Evolutionary conservation across 2,888 invertebrate species (phyloP), one percentile per base, ranked within the genome.

Genomic region (Phania funesta): DNA sequence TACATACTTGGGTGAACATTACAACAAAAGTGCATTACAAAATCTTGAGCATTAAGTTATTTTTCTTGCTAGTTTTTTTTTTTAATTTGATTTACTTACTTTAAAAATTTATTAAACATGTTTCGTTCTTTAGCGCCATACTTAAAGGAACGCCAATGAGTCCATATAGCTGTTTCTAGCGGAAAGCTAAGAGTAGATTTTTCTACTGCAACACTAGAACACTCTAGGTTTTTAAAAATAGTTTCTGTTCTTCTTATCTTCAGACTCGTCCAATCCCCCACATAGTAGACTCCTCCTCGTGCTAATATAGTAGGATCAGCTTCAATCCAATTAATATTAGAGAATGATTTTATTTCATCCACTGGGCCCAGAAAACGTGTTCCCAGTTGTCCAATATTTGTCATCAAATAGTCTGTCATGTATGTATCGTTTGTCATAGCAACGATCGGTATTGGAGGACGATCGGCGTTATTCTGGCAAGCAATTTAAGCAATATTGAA

Each of bases 191-290:
- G 77, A 20, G 56, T 85, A 35, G 83, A 79, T 2, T 60, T 85
- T 20, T 90, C 88, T 4, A 90, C 79, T 3, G 64, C n/a, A 0
- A 87, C 71, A 16, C 67, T 81, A 6, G 86, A 85, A 24, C 84
- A 84, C 76, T 88, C 88, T 16, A 89, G 76, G n/a, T 84, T 85
- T 52, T 89, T 89, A 22, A 90, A 86, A 16, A 90, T 81, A 50
- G 87, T 87, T 1, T 87, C 86, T 2, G 82, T 54, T 7, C 86
- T 85, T 3, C 85, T 68, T 16, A 85, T 54, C 35, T 88, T 86
- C 13, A 90, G 58, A 6, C 87, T 84, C 8, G 87, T 86, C 91
- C 91, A 92, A 82, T 92, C 90, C 1, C 91, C 91, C 0, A 87
- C 86, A 80, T 87, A 90, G 74, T 89, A 91, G 1, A 92, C 89